A percentile compares a stretch with the other conserved stretches of the same genome.
phyloP scores from a whole-genome alignment of 2,797 vertebrate genomes.

The Sebastes melanostomus region DNA sequence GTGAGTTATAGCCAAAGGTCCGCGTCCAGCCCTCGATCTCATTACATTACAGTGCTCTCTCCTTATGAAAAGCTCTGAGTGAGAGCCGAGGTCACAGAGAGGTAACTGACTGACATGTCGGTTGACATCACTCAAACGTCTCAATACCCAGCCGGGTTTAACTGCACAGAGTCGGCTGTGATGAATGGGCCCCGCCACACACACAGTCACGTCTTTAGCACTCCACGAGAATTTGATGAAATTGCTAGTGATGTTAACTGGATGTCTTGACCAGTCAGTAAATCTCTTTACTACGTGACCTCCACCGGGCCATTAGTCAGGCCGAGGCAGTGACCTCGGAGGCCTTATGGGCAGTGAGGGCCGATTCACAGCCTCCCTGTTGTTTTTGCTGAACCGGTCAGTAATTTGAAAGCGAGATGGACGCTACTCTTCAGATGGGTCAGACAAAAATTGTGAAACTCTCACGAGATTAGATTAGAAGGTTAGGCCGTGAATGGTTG shows the following conservation, averaged over 20 bases:
- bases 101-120: conserved; percentile 56
- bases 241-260: conserved; percentile 51
- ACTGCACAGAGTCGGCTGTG: conserved; percentile 36
- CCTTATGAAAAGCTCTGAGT: conserved; percentile 57
- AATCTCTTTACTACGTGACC: conserved; percentile 60
- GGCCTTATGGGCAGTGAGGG: conserved; percentile 28
- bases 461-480: background rate
- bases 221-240: conserved; percentile 46
- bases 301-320: conserved; percentile 40
- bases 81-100: conserved; percentile 60
- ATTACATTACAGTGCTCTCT: conserved; percentile 66
- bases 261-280: conserved; percentile 58
- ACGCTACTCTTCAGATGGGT: conserved; percentile 18
- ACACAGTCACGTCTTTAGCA: conserved; percentile 29
- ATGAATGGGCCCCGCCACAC: conserved; percentile 42
- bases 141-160: conserved; percentile 26
- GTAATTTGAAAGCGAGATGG: conserved; percentile 49
- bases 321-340: conserved; percentile 58
- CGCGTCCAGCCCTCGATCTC: conserved; percentile 46
- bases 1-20: conserved; percentile 39
- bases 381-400: conserved; percentile 50
- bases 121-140: conserved; percentile 57
- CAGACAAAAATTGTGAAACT: background rate
- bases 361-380: conserved; percentile 40
- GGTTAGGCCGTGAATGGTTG: too few species aligned